Conservation (phyloP, 2,888 invertebrate genomes). For the Cylindroiulus punctatus region DNA sequence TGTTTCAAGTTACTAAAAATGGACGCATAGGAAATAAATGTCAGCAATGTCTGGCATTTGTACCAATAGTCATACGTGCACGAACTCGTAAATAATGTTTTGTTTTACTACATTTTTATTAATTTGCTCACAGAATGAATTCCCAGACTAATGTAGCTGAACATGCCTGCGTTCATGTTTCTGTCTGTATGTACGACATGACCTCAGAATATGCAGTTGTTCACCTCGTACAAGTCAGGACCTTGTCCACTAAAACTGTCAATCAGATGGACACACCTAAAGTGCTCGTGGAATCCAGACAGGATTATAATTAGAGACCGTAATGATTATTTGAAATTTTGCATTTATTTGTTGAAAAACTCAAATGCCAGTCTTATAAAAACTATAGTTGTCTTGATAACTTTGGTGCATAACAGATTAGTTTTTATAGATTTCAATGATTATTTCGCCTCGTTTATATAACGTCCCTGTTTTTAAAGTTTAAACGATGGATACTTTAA, state of each 20-base stretch:
- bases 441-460: background rate
- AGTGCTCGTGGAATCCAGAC: background rate
- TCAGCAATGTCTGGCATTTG: background rate
- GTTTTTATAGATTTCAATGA: background rate
- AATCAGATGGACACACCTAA: constrained; percentile 25
- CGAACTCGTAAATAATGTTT: background rate
- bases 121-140: background rate
- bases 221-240: constrained; percentile 21
- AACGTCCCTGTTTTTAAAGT: background rate
- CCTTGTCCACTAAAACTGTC: constrained; percentile 36
- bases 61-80: background rate
- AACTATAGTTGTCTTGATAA: background rate
- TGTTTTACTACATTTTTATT: background rate
- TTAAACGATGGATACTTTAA: background rate
- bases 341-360: background rate
- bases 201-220: constrained; percentile 10
- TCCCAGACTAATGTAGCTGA: background rate
- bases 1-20: too few relatives aligned
- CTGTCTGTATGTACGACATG: background rate
- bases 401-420: background rate
- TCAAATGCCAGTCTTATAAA: background rate
- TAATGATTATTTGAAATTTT: background rate
- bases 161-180: background rate
- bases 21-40: background rate
- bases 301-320: background rate